Evolutionary conservation across 2,797 vertebrate species (phyloP), one percentile per base, ranked within the genome.

Genomic region (Sebastes dallii): DNA sequence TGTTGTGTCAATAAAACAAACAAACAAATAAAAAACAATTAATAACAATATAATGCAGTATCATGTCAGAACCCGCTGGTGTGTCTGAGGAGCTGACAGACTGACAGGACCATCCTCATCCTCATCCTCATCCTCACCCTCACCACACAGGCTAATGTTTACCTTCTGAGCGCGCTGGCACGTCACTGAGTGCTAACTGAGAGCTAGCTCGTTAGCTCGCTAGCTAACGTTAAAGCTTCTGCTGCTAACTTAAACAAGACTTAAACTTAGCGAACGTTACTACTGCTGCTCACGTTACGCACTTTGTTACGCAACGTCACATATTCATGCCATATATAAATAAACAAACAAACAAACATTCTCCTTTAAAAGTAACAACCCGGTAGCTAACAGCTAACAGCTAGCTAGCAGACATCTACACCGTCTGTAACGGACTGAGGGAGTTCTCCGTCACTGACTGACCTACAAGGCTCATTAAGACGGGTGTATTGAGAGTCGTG

Each of bases 141-240:
- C 58, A 29, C 1, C 66, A 6, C 29, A 4, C 16, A 55, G 5
- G 16, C 68, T 75, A 18, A 20, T 91, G 89, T 92, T 92, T 92
- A 92, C 89, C 79, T 86, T 78, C 65, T 78, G 81, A 75, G 75
- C 42, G 78, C 42, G 29, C 20, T 9, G 50, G 18, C 18, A 52
- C 50, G 18, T 66, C 39, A 54, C 3, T 29, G 25, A 30, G 30
- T 7, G 71, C 78, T 62, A 78, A 59, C 66, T 39, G 36, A 39
- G 0, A 24, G 36, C 12, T 39, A 39, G 36, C 34, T 39, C 36
- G 12, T 39, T 39, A 39, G 36, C 36, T 42, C 32, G 11, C 20
- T 67, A 78, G 75, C 75, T 68, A 60, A 13, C 32, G 6, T 30
- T 10, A 29, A 27, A 8, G 7, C 36, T 54, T 20, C 50, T 46